Evolutionary conservation across 2,888 invertebrate genomes (phyloP).

Genomic region (Coelinius sp.): DNA sequence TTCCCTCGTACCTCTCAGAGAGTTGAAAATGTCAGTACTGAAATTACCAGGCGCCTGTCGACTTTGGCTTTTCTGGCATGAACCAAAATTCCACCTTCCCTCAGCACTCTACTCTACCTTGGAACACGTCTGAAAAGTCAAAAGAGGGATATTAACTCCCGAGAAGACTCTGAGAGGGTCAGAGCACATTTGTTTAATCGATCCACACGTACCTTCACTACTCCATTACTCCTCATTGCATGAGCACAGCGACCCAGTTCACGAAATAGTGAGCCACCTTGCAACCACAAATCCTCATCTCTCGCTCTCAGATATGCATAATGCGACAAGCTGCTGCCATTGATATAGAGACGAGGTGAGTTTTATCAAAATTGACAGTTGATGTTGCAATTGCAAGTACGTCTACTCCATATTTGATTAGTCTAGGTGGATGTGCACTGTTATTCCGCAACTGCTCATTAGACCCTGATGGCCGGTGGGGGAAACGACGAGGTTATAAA

Average conservation of each 20-base stretch:
- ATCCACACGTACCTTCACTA: conserved; percentile 19
- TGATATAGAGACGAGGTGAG: not conserved
- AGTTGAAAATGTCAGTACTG: not conserved
- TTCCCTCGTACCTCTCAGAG: not conserved
- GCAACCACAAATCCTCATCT: not conserved
- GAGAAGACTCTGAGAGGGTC: conserved; percentile 11
- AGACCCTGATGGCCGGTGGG: not conserved
- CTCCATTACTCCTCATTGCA: conserved; percentile 18
- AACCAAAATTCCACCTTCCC: not conserved
- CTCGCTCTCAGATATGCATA: conserved; percentile 1
- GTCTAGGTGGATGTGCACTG: not conserved
- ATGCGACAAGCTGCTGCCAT: conserved; percentile 8
- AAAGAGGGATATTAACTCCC: not conserved
- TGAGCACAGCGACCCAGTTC: conserved; percentile 28
- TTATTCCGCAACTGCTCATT: not conserved
- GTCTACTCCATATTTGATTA: not conserved
- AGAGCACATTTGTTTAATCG: conserved; percentile 36
- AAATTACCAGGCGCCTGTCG: not conserved
- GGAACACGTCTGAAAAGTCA: not conserved
- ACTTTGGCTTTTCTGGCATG: not conserved
- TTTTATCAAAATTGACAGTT: not conserved
- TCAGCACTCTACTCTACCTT: not conserved
- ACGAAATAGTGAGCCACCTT: conserved; percentile 7
- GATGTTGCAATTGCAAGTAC: not conserved
- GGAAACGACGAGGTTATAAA: too few relatives aligned